These are phyloP conservation scores for Callopanchax toddi DNA, from an alignment of 2,113 vertebrate species.

Conservation along the genomic window DNA sequence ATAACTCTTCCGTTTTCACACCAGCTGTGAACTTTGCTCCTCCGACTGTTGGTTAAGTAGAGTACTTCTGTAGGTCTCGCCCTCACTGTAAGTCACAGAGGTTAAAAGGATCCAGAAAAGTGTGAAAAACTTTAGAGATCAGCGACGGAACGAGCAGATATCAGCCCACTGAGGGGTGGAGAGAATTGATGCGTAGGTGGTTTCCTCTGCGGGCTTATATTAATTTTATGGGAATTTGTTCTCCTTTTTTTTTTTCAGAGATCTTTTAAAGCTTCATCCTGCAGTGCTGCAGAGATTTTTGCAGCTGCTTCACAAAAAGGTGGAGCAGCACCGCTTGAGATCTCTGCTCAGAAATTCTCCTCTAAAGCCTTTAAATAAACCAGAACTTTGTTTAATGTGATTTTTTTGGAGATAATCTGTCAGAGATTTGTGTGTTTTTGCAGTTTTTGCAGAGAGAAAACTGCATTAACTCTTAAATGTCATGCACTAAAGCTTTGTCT, in stretches of 20 bases:
- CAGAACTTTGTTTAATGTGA: background rate
- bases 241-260: background rate
- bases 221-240: slow-evolving; percentile 19
- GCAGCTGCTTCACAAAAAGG: slow-evolving; percentile 19
- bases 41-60: background rate
- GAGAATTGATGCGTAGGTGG: slow-evolving; percentile 29
- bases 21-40: background rate
- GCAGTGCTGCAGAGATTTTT: slow-evolving; percentile 49
- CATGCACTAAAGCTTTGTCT: no score
- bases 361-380: background rate
- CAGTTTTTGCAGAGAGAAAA: no score
- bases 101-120: slow-evolving; percentile 30
- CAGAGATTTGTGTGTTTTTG: no score
- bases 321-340: slow-evolving; percentile 17
- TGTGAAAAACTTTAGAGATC: slow-evolving; percentile 32
- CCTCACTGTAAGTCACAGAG: background rate
- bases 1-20: no score
- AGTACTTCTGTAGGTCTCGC: slow-evolving; percentile 22
- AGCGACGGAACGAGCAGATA: slow-evolving; percentile 14
- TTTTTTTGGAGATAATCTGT: no score
- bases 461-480: no score
- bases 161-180: slow-evolving; percentile 7
- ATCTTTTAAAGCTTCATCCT: slow-evolving; percentile 39
- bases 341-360: background rate
- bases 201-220: slow-evolving; percentile 4